A percentile compares a stretch with the other conserved stretches of the same genome.
Evolutionary conservation across 1,140 invertebrate species (phyloP).

Genomic region (Pseudoatta argentina): DNA sequence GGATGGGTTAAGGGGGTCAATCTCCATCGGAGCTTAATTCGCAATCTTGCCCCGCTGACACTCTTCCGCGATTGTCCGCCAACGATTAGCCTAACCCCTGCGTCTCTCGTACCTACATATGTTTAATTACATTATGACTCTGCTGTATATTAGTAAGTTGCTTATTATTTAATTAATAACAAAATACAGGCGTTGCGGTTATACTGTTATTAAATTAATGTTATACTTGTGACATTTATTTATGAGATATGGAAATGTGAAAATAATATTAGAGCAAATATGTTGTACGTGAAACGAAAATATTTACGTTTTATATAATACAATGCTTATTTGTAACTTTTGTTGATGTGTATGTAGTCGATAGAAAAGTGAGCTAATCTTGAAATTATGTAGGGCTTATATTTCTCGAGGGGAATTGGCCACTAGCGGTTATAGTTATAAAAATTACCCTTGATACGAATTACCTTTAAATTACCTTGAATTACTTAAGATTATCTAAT

Average conservation of each 20-base stretch:
- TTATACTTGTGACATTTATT: constrained; percentile 4
- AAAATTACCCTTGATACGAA: no score
- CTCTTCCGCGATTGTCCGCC: constrained; percentile 67
- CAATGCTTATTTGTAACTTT: background rate
- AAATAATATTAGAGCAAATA: constrained; percentile 40
- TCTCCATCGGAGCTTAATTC: constrained; percentile 76
- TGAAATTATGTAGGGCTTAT: background rate
- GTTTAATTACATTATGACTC: background rate
- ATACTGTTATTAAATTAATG: constrained; percentile 15
- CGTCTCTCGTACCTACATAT: background rate
- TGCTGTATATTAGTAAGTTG: background rate
- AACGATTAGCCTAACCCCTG: background rate
- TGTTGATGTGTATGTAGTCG: background rate
- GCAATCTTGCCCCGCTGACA: constrained; percentile 75
- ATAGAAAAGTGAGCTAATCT: background rate
- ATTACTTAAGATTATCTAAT: no score
- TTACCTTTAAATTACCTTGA: no score
- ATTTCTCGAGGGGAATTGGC: background rate
- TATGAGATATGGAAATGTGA: constrained; percentile 2
- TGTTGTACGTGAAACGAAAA: background rate
- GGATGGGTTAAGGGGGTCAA: constrained; percentile 75
- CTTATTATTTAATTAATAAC: background rate
- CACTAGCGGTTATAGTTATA: no score
- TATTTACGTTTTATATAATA: constrained; percentile 13
- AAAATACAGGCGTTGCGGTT: background rate